Evolutionary conservation across 2,888 invertebrate genomes (phyloP), one percentile per base, ranked within the genome.

Genomic region (Aspidapion aeneum): DNA sequence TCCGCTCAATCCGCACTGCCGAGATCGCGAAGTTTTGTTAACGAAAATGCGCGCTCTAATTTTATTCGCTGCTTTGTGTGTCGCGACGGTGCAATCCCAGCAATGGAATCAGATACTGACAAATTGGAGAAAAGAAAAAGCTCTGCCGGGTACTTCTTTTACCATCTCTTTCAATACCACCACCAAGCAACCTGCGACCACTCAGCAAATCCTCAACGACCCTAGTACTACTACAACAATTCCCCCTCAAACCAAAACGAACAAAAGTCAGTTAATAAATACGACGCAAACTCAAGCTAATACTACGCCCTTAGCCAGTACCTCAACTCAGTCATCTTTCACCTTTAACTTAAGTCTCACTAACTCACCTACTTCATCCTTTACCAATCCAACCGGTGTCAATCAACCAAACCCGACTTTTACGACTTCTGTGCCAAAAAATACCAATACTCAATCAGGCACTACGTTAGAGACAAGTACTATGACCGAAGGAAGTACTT

Each of bases 401-500:
- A 58, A 55, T 17, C 65, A 69, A 62, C 66, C 66, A 3, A 64
- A 66, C 19, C 60, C 51, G n/a, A 58, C 65, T 21, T 61, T 66
- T 55, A 63, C 63, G 19, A 61, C 62, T n/a, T 17, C 21, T n/a
- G 54, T 56, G 20, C 70, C 77, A 72, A 77, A 74, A 70, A 71
- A 70, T 16, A 64, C 58, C 5, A 57, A 66, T 48, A 63, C 63
- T 18, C 64, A 63, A 21, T 77, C 77, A 67, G 64, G 61, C 20
- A 78, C 80, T 62, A 82, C 65, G 18, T 66, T 65, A 17, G 66
- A 62, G 50, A 69, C 66, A 16, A 72, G 69, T 20, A 72, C 72
- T 18, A 67, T 68, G 17, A 68, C 71, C n/a, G 74, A 74, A 52
- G 72, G 69, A 7, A 76, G 75, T 63, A 75, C 85, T 56, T 81